These are phyloP conservation scores for Aphis gossypii DNA, from an alignment of 1,140 invertebrate species.

Conservation along the genomic window DNA sequence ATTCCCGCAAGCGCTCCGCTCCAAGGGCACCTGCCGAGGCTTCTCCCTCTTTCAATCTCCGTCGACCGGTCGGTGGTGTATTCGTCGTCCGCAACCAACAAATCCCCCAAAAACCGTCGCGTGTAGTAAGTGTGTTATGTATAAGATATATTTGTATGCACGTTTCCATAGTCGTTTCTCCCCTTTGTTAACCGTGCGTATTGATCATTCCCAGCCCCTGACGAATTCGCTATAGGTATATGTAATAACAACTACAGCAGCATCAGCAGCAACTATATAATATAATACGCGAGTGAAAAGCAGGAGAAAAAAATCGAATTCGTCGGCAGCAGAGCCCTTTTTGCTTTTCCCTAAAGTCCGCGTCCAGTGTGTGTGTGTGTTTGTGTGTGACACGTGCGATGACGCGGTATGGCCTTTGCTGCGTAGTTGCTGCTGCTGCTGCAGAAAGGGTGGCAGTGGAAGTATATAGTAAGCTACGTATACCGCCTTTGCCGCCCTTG, in stretches of 20 bases:
- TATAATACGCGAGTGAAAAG: constrained; percentile 19
- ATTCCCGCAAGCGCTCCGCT: background rate
- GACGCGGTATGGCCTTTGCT: constrained; percentile 9
- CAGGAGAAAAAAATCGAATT: constrained; percentile 17
- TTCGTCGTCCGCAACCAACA: background rate
- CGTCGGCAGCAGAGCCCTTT: background rate
- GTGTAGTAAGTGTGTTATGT: background rate
- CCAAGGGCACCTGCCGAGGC: constrained; percentile 6
- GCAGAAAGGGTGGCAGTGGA: background rate
- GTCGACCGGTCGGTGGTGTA: background rate
- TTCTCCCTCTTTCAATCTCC: background rate
- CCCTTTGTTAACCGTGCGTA: background rate
- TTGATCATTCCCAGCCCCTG: background rate
- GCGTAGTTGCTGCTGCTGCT: background rate
- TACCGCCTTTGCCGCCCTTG: constrained; percentile 7
- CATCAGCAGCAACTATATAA: background rate
- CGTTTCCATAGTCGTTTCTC: background rate
- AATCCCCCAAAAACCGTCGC: background rate
- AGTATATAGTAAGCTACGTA: constrained; percentile 30
- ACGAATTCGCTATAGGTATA: background rate
- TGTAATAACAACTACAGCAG: background rate
- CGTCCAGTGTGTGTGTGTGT: background rate
- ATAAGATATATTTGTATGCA: background rate
- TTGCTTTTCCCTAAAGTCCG: constrained; percentile 24
- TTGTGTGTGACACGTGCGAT: background rate